phyloP scores from a whole-genome alignment of 2,113 vertebrate genomes.

The Rhabdornis inornatus region DNA sequence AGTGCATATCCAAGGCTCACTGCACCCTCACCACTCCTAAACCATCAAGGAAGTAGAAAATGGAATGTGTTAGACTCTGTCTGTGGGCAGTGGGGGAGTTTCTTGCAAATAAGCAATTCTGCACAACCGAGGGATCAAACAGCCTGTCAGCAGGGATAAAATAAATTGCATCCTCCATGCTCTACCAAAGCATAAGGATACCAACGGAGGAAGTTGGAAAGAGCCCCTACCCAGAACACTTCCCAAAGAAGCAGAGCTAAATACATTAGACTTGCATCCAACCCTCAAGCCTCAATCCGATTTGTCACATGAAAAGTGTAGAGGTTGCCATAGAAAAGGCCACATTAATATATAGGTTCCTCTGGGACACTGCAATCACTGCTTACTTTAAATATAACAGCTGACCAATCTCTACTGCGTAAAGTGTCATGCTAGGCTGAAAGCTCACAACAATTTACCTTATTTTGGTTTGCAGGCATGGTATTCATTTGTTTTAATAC shows the following conservation, averaged over 20 bases:
- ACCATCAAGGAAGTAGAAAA: not conserved
- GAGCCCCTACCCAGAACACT: not conserved
- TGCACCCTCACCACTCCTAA: not conserved
- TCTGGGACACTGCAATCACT: not conserved
- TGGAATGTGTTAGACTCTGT: not conserved
- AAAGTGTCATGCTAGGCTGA: not conserved
- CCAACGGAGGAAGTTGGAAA: not conserved
- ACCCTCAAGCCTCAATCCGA: not conserved
- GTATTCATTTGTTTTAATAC: not conserved
- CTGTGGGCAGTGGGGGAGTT: not conserved
- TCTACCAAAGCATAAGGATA: not conserved
- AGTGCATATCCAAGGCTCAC: not conserved
- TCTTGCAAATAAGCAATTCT: not conserved
- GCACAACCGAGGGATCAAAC: not conserved
- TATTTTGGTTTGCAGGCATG: not conserved
- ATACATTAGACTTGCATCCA: not conserved
- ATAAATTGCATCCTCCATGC: not conserved
- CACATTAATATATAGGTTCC: not conserved
- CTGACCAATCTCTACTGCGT: not conserved
- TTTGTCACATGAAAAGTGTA: not conserved
- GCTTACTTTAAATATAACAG: not conserved
- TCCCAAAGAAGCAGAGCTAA: not conserved
- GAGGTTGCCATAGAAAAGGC: not conserved
- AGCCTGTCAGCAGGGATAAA: not conserved
- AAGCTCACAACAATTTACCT: not conserved